Conservation (phyloP, 2,797 vertebrate genomes). For the Acanthis flammea region DNA sequence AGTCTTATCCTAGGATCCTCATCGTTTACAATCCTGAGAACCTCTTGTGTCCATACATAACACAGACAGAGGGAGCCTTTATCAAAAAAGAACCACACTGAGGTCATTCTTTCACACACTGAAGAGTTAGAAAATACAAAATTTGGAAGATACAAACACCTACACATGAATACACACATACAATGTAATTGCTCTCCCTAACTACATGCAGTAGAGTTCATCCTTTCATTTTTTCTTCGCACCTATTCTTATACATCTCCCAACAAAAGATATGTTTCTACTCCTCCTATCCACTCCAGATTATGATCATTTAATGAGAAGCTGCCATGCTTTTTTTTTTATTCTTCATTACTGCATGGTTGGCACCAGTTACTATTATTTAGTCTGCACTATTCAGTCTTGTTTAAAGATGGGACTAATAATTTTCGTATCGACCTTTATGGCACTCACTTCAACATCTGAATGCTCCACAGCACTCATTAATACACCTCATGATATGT, state of each 20-base stretch:
- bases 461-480: neutral
- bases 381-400: neutral
- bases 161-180: fast-evolving
- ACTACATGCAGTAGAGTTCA: neutral
- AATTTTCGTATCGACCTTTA: neutral
- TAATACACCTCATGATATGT: neutral
- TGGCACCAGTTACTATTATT: neutral
- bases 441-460: neutral
- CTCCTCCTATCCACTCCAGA: neutral
- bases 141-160: neutral
- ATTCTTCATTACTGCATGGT: neutral
- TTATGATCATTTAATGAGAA: neutral
- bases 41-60: neutral
- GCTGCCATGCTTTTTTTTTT: neutral
- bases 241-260: neutral
- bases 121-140: neutral
- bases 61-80: neutral
- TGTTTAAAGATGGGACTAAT: neutral
- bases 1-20: neutral
- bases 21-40: neutral
- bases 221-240: neutral
- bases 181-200: neutral
- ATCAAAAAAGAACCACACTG: neutral
- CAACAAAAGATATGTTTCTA: neutral
- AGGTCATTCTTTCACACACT: neutral